Percentiles rank a stretch among this genome's conserved stretches.
Conservation (phyloP, 2,113 vertebrate genomes). For the Leuciscus idus region DNA sequence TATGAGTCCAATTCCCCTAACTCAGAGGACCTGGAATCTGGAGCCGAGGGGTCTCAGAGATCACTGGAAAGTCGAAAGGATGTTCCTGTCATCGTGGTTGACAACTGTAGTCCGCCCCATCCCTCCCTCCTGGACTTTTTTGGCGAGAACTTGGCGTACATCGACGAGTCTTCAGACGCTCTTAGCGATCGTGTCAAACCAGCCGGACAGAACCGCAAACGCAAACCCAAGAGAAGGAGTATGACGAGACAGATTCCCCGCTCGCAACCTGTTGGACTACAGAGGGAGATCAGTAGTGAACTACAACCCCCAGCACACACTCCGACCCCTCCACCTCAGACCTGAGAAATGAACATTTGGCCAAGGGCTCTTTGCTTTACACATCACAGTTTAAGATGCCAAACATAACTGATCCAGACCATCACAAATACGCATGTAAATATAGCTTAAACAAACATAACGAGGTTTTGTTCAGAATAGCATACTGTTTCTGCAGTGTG, state of each 20-base stretch:
- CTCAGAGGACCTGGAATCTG: conserved; percentile 48
- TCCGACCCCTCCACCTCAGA: conserved; percentile 74
- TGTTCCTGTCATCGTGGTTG: conserved; percentile 8
- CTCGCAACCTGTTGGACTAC: conserved; percentile 48
- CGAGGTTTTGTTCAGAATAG: not conserved
- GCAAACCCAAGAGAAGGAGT: conserved; percentile 71
- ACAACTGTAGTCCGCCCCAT: conserved; percentile 38
- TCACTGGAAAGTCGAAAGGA: conserved; percentile 45
- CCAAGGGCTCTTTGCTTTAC: not conserved
- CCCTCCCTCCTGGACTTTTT: conserved; percentile 78
- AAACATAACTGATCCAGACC: not conserved
- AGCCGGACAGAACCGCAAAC: conserved; percentile 38
- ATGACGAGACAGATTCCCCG: conserved; percentile 67
- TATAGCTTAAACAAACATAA: not conserved
- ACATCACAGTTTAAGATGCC: not conserved
- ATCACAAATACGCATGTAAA: not conserved
- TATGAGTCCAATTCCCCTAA: conserved; percentile 50
- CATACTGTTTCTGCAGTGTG: not conserved
- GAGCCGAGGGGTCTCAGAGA: not conserved
- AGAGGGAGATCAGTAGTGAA: conserved; percentile 62
- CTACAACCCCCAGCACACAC: conserved; percentile 73
- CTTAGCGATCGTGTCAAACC: conserved; percentile 77
- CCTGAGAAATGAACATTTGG: conserved; percentile 14
- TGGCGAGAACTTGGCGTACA: conserved; percentile 87
- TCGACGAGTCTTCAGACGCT: conserved; percentile 88